Base-by-base conservation (phyloP, 1,140 invertebrate species). In the Belonocnema kinseyi region DNA sequence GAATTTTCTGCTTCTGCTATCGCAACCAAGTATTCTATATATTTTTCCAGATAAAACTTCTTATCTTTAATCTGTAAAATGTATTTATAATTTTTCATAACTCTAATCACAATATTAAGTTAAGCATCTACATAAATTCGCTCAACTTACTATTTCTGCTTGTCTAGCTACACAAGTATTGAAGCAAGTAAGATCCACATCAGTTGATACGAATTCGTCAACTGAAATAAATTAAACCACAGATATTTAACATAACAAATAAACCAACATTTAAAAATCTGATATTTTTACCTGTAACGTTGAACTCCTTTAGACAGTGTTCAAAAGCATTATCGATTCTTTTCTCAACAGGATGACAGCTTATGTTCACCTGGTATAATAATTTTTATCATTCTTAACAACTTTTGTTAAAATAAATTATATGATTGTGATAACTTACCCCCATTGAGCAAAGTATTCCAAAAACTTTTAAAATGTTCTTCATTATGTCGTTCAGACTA, bases 311-410 rank as follows among this genome's bases (percentile, higher is more conserved):
- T n/a, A 66, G 40, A 26, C 61, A 66, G 7, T n/a, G 33, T 40
- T 66, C 61, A 40, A 66, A 66, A 46, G 33, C 61, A 16, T 33
- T n/a, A 66, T 66, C 61, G 13, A 66, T 66, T 66, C 46, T 66
- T 16, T 66, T 16, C 10, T 4, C 61, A n/a, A 40, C 17, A 8
- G 14, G 2, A 8, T 66, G 61, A 66, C 26, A 66, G 6, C 5
- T 66, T 66, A 66, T 66, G n/a, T 66, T 16, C 14, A n/a, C 33
- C 61, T 66, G 6, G n/a, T 40, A 46, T 66, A 40, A 54, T 54
- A 19, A 54, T 17, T 54, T 10, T 54, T 16, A n/a, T n/a, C 10
- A 17, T n/a, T 19, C n/a, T 19, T 19, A 21, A 17, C 17, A 56
- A 56, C 8, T 56, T 3, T 19, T 3, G 10, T 56, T 56, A 7